Base-by-base conservation (phyloP, 2,113 vertebrate genomes). In the Tamias sibiricus region DNA sequence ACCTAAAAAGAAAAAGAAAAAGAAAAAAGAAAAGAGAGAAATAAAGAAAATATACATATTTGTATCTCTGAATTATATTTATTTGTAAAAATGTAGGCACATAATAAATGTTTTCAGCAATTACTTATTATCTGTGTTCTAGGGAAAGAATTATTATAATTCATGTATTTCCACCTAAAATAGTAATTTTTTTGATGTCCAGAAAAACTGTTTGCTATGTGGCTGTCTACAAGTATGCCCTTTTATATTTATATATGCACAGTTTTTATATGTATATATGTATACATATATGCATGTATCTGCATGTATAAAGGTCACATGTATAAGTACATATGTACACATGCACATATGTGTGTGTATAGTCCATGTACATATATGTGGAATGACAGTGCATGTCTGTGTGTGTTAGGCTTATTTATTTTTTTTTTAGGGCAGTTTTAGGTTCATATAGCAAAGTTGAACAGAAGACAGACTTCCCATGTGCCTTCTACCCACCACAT, bases 51-150 rank as follows among this genome's bases (percentile, higher is more conserved):
- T 49, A 49, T 49, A 12, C n/a, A 32, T 66, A 24, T 44, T 8
- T 64, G 35, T 24, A 62, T 44, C 49, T 95, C 20, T 8, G 82
- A 37, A 68, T 94, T 91, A 57, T 22, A 74, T 14, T 80, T 77
- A 5, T 74, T 79, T 86, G 6, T 91, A 83, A 86, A 71, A 90
- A 92, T 79, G 19, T 74, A 75, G 24, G 32, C 35, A 72, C 3
- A n/a, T 20, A 93, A 32, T 49, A 71, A 90, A 76, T 26, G 47
- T 66, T 87, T 89, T 91, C 57, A 84, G 24, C 59, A 95, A 8
- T 90, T 83, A 74, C 9, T 91, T 87, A 80, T 95, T 76, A 35
- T 69, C 71, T 77, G 6, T 69, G 32, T 74, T 94, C 35, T 52
- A 6, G 54, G 17, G n/a, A 44, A 54, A 95, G 79, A 74, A 44